Conservation (phyloP, 2,797 vertebrate genomes). For the Coilia nasus region DNA sequence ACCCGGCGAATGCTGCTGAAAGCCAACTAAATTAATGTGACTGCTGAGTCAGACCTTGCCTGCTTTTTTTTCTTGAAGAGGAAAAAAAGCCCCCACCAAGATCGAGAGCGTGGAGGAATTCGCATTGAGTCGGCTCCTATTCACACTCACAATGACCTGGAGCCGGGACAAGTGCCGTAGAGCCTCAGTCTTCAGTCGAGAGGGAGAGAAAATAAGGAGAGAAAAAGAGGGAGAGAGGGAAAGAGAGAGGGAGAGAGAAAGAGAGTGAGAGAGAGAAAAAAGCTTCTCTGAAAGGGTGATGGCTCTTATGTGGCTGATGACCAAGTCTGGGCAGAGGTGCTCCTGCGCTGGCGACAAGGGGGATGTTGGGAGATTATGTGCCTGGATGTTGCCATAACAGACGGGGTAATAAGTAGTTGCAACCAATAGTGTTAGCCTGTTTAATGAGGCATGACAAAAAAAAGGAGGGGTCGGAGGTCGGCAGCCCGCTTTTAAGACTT, state of each 20-base stretch:
- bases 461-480: slow-evolving; percentile 63
- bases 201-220: neutral
- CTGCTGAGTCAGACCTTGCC: slow-evolving; percentile 69
- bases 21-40: slow-evolving; percentile 74
- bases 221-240: neutral
- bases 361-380: slow-evolving; percentile 71
- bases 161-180: slow-evolving; percentile 68
- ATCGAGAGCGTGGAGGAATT: slow-evolving; percentile 73
- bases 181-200: neutral
- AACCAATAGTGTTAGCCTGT: slow-evolving; percentile 65
- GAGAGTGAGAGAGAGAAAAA: slow-evolving; percentile 7
- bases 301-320: slow-evolving; percentile 67
- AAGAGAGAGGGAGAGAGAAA: neutral
- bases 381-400: slow-evolving; percentile 71
- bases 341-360: slow-evolving; percentile 65
- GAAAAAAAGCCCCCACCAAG: neutral
- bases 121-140: slow-evolving; percentile 68
- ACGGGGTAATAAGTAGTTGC: slow-evolving; percentile 67
- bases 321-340: slow-evolving; percentile 65
- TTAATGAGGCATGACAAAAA: slow-evolving; percentile 69
- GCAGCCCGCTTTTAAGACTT: slow-evolving; percentile 48
- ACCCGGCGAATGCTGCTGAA: slow-evolving; percentile 63
- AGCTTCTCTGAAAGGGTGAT: slow-evolving; percentile 61
- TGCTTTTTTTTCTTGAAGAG: slow-evolving; percentile 55
- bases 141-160: slow-evolving; percentile 67